These are phyloP conservation scores for Phorcus lineatus DNA, from an alignment of 2,888 invertebrate species.

Conservation along the genomic window DNA sequence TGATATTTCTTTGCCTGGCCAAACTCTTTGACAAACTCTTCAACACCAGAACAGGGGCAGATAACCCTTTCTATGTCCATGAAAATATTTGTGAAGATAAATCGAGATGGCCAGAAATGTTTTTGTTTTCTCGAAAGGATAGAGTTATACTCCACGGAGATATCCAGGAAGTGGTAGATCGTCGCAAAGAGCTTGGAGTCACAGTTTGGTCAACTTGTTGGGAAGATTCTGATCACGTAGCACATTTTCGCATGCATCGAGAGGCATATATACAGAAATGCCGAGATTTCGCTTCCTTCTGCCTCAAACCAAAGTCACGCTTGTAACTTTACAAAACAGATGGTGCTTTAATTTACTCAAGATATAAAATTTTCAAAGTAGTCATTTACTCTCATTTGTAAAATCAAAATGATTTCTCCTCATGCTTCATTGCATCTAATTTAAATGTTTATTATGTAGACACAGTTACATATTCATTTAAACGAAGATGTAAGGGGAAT, in stretches of 20 bases:
- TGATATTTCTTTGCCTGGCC: slow-evolving; percentile 50
- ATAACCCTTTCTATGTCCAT: slow-evolving; percentile 49
- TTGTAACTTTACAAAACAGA: not conserved
- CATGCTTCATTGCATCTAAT: too few relatives aligned
- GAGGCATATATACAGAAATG: slow-evolving; percentile 69
- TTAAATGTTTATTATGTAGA: too few relatives aligned
- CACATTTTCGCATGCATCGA: slow-evolving; percentile 82
- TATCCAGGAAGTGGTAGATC: slow-evolving; percentile 82
- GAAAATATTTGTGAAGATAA: slow-evolving; percentile 77
- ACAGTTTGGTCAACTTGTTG: slow-evolving; percentile 81
- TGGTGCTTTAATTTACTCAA: too few relatives aligned
- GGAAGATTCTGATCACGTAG: slow-evolving; percentile 85
- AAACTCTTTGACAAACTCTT: slow-evolving; percentile 35
- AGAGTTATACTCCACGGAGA: slow-evolving; percentile 82
- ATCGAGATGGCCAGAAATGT: slow-evolving; percentile 83
- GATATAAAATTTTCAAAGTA: too few relatives aligned
- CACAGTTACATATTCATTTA: too few relatives aligned
- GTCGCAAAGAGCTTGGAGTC: slow-evolving; percentile 79
- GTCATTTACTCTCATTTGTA: too few relatives aligned
- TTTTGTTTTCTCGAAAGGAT: slow-evolving; percentile 85
- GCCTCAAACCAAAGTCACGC: slow-evolving; percentile 28
- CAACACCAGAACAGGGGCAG: slow-evolving; percentile 29
- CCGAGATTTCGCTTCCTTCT: slow-evolving; percentile 52
- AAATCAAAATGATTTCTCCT: too few relatives aligned
- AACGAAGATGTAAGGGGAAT: too few relatives aligned